Conservation (phyloP, 2,113 vertebrate genomes). For the Aspiorhynchus laticeps region DNA sequence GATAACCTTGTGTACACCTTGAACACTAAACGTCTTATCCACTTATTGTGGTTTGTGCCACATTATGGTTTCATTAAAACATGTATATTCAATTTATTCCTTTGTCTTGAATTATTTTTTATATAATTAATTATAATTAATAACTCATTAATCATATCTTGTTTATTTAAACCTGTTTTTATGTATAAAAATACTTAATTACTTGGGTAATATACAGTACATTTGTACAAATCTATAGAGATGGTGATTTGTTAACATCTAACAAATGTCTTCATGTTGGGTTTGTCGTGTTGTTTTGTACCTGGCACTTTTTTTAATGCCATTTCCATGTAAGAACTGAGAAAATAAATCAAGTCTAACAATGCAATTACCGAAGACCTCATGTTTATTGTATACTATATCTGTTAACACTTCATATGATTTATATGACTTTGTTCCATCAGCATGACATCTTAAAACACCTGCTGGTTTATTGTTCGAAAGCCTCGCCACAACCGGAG, state of each 20-base stretch:
- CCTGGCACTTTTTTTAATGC: slow-evolving; percentile 26
- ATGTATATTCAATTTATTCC: background rate
- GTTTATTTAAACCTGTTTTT: background rate
- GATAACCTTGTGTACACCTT: background rate
- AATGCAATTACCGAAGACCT: slow-evolving; percentile 53
- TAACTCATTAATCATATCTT: slow-evolving; percentile 4
- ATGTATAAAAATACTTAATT: slow-evolving; percentile 2
- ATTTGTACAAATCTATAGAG: slow-evolving; percentile 3
- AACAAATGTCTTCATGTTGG: slow-evolving; percentile 33
- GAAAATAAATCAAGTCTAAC: slow-evolving; percentile 59
- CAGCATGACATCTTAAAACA: slow-evolving; percentile 39
- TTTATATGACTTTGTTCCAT: slow-evolving; percentile 52
- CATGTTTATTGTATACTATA: slow-evolving; percentile 39
- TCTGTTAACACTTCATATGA: slow-evolving; percentile 41
- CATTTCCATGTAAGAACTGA: slow-evolving; percentile 43
- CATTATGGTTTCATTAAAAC: background rate
- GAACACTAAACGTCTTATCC: background rate
- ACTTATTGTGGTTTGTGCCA: slow-evolving; percentile 2
- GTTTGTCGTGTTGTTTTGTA: slow-evolving; percentile 30
- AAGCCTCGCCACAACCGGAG: slow-evolving; percentile 28
- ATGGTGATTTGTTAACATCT: slow-evolving; percentile 11
- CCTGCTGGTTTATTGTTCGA: slow-evolving; percentile 46
- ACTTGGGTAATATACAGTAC: background rate
- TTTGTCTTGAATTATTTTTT: background rate
- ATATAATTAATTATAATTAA: background rate